phyloP scores from a whole-genome alignment of 2,113 vertebrate species.

The Hyperoodon ampullatus region DNA sequence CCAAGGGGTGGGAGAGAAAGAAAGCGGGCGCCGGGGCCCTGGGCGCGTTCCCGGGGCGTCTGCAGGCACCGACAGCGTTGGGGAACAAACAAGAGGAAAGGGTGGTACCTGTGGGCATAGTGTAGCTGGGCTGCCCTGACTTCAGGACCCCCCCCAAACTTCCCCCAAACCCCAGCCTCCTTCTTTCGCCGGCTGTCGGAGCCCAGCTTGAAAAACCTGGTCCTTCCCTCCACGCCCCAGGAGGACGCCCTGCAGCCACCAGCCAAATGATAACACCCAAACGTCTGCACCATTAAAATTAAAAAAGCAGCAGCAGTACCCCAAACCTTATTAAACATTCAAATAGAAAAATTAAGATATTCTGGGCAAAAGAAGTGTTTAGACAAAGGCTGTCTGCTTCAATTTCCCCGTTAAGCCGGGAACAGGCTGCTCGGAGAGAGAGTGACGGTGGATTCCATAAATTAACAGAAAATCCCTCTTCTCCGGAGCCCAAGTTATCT shows the following conservation, averaged over 20 bases:
- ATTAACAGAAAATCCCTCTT: constrained; percentile 92
- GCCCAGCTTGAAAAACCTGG: background rate
- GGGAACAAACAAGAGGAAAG: background rate
- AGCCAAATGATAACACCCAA: constrained; percentile 74
- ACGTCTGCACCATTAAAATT: constrained; percentile 48
- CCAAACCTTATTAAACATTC: constrained; percentile 83
- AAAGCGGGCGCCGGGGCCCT: background rate
- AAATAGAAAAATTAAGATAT: constrained; percentile 80
- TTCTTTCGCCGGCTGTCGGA: too few species aligned
- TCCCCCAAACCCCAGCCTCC: background rate
- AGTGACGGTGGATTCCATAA: constrained; percentile 88
- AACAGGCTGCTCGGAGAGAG: constrained; percentile 81
- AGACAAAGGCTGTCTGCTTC: constrained; percentile 89
- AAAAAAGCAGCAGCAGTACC: constrained; percentile 48
- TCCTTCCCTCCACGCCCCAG: background rate
- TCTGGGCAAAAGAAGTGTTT: constrained; percentile 86
- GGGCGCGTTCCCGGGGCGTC: background rate
- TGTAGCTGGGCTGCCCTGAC: background rate
- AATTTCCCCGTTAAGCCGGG: constrained; percentile 85
- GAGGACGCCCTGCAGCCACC: constrained; percentile 34
- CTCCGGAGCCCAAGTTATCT: constrained; percentile 91
- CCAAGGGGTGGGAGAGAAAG: background rate
- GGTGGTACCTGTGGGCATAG: background rate
- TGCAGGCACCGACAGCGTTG: too few species aligned
- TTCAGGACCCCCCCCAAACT: background rate